Evolutionary conservation across 2,888 invertebrate genomes (phyloP).

Genomic region (Nasonia oneida): DNA sequence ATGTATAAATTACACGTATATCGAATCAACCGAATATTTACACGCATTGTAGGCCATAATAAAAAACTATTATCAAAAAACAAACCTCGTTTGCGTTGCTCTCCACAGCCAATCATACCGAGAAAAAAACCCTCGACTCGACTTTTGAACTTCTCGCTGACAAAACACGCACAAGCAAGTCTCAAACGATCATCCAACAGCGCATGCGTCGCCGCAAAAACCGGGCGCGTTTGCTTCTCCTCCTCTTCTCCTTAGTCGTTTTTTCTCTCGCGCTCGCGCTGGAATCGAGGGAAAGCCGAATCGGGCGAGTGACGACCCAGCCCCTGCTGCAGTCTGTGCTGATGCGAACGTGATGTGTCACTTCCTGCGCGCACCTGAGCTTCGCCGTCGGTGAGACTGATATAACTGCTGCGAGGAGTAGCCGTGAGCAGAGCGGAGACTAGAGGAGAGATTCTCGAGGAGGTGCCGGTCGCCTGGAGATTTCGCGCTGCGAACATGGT

Average conservation of each 20-base stretch:
- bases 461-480: background rate
- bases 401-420: background rate
- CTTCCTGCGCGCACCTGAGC: constrained; percentile 52
- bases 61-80: constrained; percentile 33
- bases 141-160: no score
- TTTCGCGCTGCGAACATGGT: constrained; percentile 40
- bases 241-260: no score
- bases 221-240: no score
- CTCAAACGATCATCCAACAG: no score
- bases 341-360: constrained; percentile 58
- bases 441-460: background rate
- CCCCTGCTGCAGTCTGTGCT: constrained; percentile 24
- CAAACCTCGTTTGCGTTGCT: background rate
- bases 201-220: no score
- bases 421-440: background rate
- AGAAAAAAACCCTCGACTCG: no score
- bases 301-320: constrained; percentile 44
- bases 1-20: constrained; percentile 47
- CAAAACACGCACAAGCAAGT: no score
- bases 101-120: no score
- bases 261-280: background rate
- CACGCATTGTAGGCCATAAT: constrained; percentile 55
- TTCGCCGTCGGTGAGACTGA: constrained; percentile 48
- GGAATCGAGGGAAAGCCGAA: constrained; percentile 24
- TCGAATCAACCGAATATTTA: constrained; percentile 52